These are phyloP conservation scores for Chionis minor DNA, from an alignment of 2,113 vertebrate species.

Conservation along the genomic window DNA sequence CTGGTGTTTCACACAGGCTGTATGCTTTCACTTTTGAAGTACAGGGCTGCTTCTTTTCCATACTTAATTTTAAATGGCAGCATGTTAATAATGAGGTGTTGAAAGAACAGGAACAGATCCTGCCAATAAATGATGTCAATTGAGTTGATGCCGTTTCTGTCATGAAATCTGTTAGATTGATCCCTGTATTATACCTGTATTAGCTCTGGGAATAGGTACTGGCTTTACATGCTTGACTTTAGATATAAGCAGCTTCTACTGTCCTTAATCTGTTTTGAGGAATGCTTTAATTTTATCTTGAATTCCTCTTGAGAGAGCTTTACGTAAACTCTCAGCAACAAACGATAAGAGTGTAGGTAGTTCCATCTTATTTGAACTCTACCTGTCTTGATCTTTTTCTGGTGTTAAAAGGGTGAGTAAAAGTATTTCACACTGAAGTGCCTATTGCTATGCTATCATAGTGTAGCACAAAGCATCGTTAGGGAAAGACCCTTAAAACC, in stretches of 20 bases:
- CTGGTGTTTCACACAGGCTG: not conserved
- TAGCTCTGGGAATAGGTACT: not conserved
- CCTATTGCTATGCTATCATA: not conserved
- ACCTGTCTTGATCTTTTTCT: not conserved
- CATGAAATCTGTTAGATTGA: not conserved
- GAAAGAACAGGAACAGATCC: not conserved
- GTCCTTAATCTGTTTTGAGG: not conserved
- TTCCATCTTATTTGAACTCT: not conserved
- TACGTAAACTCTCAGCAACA: not conserved
- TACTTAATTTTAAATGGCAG: not conserved
- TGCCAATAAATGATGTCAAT: not conserved
- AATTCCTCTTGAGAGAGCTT: not conserved
- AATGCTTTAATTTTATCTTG: not conserved
- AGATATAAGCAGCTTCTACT: not conserved
- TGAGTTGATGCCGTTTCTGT: not conserved
- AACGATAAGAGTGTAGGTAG: not conserved
- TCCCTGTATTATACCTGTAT: not conserved
- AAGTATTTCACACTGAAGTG: not conserved
- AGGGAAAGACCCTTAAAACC: not conserved
- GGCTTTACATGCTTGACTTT: not conserved
- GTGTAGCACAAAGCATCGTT: rapidly evolving
- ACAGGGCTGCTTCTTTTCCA: not conserved
- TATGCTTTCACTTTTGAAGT: not conserved
- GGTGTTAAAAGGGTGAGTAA: not conserved
- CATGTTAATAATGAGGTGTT: not conserved